These are phyloP conservation scores for Neodon shergylaensis DNA, from an alignment of 2,113 vertebrate genomes.

Conservation along the genomic window DNA sequence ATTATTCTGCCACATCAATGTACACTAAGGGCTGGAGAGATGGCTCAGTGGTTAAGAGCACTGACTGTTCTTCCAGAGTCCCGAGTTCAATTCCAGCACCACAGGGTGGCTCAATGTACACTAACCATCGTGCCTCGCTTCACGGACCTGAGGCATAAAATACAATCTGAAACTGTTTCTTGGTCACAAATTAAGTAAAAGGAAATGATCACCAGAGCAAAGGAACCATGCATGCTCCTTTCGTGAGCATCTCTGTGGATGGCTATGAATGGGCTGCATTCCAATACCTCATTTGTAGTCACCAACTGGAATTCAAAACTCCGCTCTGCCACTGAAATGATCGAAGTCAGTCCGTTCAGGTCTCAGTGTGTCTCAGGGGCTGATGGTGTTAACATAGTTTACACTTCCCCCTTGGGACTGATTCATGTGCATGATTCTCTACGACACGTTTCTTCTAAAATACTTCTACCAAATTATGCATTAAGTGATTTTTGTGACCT, in stretches of 20 bases:
- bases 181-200: conserved; percentile 45
- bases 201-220: conserved; percentile 4
- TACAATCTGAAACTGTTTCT: conserved; percentile 21
- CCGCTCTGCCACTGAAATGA: not conserved
- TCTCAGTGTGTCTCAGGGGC: not conserved
- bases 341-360: not conserved
- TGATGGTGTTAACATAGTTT: not conserved
- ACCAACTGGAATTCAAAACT: conserved; percentile 8
- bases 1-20: not conserved
- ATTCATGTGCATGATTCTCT: not conserved
- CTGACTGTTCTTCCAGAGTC: no score
- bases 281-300: conserved; percentile 17
- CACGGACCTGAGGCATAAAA: not conserved
- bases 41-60: no score
- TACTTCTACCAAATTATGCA: conserved; percentile 22
- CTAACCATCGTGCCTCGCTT: not conserved
- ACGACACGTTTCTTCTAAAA: conserved; percentile 19
- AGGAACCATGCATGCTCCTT: not conserved
- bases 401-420: not conserved
- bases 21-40: not conserved
- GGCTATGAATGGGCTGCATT: not conserved
- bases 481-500: conserved; percentile 31
- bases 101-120: not conserved
- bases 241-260: conserved; percentile 1
- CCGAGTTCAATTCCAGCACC: no score